A percentile compares a stretch with the other conserved stretches of the same genome.
These are phyloP conservation scores for Camelus dromedarius DNA, from an alignment of 2,113 vertebrate species.

Conservation along the genomic window DNA sequence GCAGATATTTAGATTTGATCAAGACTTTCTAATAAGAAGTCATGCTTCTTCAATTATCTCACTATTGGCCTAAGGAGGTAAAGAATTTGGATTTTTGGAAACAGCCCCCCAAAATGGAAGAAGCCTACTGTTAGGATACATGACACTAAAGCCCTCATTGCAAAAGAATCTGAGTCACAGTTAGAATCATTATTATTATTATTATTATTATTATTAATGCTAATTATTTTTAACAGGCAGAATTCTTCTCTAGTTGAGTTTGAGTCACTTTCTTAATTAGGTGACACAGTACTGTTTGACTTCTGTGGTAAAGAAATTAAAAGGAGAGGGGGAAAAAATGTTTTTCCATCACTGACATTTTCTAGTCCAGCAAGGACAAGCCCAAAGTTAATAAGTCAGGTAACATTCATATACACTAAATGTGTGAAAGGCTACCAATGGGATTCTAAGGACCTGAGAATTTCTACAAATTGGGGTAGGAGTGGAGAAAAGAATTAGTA, in stretches of 20 bases:
- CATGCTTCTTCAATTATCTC: not conserved
- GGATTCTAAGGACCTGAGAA: not conserved
- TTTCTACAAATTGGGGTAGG: not conserved
- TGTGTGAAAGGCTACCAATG: not conserved
- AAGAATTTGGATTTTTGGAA: not conserved
- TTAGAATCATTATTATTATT: not conserved
- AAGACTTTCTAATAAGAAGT: not conserved
- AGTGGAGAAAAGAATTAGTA: not conserved
- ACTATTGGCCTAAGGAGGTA: not conserved
- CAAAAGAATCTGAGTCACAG: not conserved
- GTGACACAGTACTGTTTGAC: not conserved
- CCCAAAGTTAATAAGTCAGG: not conserved
- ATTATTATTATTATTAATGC: not conserved
- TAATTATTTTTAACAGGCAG: not conserved
- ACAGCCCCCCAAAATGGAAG: too few relatives aligned
- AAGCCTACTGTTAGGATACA: not conserved
- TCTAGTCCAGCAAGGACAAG: not conserved
- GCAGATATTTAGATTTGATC: not conserved
- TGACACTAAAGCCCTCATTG: not conserved
- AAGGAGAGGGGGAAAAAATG: not conserved
- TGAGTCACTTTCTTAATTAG: not conserved
- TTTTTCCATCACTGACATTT: not conserved
- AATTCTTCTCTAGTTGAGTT: not conserved
- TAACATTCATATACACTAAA: not conserved
- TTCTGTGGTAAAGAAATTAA: not conserved